Percentiles rank a stretch among this genome's conserved stretches.
These are phyloP conservation scores for Ophion ventricosus DNA, from an alignment of 2,888 invertebrate species.

Conservation along the genomic window DNA sequence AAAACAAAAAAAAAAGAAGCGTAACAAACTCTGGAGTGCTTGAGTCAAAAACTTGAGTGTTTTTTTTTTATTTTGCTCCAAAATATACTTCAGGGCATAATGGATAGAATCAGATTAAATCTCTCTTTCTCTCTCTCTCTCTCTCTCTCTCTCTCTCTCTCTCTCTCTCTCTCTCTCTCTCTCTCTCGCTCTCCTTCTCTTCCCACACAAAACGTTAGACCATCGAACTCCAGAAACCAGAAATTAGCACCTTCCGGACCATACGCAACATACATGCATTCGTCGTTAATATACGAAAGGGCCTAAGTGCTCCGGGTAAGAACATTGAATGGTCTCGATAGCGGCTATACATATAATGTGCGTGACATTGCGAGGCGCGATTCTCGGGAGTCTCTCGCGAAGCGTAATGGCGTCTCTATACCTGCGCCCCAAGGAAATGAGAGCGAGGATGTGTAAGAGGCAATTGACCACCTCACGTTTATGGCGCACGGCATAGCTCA, in stretches of 20 bases:
- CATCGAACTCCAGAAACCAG: constrained; percentile 33
- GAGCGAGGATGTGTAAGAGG: constrained; percentile 82
- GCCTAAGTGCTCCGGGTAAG: background rate
- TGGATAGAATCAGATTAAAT: too few species aligned
- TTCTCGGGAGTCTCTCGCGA: constrained; percentile 73
- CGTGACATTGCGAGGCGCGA: constrained; percentile 67
- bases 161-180: too few species aligned
- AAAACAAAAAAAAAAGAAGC: too few species aligned
- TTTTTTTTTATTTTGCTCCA: too few species aligned
- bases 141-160: too few species aligned
- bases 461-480: constrained; percentile 79
- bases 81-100: too few species aligned
- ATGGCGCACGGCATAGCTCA: constrained; percentile 76
- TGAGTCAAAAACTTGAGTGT: too few species aligned
- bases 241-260: constrained; percentile 35
- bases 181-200: too few species aligned
- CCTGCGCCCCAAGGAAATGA: constrained; percentile 73
- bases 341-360: constrained; percentile 9
- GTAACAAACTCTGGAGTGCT: too few species aligned
- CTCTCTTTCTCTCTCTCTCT: too few species aligned
- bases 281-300: constrained; percentile 11
- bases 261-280: background rate
- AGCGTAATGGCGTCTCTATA: constrained; percentile 75
- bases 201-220: constrained; percentile 35
- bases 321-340: background rate